A percentile compares a stretch with the other conserved stretches of the same genome.
Conservation (phyloP, 2,113 vertebrate species). For the Psephotus haematonotus region DNA sequence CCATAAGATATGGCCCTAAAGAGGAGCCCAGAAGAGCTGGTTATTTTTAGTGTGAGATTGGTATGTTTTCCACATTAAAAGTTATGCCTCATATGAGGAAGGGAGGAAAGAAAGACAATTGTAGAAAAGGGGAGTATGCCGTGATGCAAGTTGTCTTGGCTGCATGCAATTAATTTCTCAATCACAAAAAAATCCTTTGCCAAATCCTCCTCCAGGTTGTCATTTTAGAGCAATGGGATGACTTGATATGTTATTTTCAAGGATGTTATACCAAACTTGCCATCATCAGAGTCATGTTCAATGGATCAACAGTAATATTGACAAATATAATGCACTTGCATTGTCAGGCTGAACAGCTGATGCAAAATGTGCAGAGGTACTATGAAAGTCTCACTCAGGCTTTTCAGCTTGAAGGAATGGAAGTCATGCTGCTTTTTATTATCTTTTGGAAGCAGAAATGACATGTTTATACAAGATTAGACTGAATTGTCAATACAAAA, state of each 20-base stretch:
- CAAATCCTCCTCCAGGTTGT: background rate
- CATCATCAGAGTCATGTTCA: background rate
- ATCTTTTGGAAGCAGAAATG: conserved; percentile 7
- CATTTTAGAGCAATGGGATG: background rate
- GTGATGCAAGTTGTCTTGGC: background rate
- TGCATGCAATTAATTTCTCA: background rate
- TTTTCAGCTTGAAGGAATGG: background rate
- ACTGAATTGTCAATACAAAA: background rate
- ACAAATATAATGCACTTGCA: background rate
- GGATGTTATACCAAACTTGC: background rate
- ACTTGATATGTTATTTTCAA: background rate
- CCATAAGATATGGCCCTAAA: fast-evolving
- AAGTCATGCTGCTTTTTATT: background rate
- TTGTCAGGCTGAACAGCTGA: background rate
- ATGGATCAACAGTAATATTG: background rate
- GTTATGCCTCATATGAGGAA: fast-evolving
- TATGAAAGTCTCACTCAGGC: background rate
- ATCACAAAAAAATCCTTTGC: background rate
- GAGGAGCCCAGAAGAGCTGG: background rate
- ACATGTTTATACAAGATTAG: background rate
- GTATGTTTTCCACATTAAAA: background rate
- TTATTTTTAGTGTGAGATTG: background rate
- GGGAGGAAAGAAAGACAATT: background rate
- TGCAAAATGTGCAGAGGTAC: background rate
- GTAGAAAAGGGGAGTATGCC: background rate